Percentiles rank a stretch among this genome's conserved stretches.
phyloP scores from a whole-genome alignment of 2,888 invertebrate species.

The Ectropis crepuscularia region DNA sequence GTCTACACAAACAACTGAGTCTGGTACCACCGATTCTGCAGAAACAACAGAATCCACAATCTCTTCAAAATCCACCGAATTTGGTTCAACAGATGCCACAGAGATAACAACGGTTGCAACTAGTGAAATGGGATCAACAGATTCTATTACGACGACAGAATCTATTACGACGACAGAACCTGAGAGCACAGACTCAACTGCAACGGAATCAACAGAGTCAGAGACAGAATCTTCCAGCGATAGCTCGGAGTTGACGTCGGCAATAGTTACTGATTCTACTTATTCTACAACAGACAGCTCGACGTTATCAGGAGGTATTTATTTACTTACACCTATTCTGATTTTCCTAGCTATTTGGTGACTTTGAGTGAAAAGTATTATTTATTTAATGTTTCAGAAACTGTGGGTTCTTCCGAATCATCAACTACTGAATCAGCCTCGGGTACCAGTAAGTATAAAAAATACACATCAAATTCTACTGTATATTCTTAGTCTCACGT shows the following conservation, averaged over 20 bases:
- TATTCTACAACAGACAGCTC: slow-evolving; percentile 11
- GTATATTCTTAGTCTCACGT: no score
- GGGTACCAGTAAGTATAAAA: slow-evolving; percentile 28
- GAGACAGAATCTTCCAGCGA: slow-evolving; percentile 12
- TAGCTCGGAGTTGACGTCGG: slow-evolving; percentile 4
- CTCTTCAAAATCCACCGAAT: slow-evolving; percentile 21
- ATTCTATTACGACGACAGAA: not conserved
- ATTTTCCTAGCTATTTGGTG: no score
- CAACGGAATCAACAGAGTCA: slow-evolving; percentile 1
- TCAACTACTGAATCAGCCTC: slow-evolving; percentile 31
- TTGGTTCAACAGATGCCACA: not conserved
- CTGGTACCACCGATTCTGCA: slow-evolving; percentile 27
- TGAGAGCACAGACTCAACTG: slow-evolving; percentile 21
- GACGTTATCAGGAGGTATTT: slow-evolving; percentile 25
- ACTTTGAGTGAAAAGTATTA: not conserved
- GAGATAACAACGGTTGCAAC: not conserved
- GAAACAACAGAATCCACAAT: slow-evolving; percentile 37
- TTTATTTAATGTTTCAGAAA: slow-evolving; percentile 14
- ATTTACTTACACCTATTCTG: not conserved
- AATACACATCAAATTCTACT: not conserved
- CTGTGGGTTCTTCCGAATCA: slow-evolving; percentile 22
- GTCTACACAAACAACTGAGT: slow-evolving; percentile 26
- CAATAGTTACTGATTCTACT: no score
- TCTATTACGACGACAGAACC: slow-evolving; percentile 1
- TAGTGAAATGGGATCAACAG: no score